Evolutionary conservation across 2,888 invertebrate genomes (phyloP).

Genomic region (Acrobeloides nanus): DNA sequence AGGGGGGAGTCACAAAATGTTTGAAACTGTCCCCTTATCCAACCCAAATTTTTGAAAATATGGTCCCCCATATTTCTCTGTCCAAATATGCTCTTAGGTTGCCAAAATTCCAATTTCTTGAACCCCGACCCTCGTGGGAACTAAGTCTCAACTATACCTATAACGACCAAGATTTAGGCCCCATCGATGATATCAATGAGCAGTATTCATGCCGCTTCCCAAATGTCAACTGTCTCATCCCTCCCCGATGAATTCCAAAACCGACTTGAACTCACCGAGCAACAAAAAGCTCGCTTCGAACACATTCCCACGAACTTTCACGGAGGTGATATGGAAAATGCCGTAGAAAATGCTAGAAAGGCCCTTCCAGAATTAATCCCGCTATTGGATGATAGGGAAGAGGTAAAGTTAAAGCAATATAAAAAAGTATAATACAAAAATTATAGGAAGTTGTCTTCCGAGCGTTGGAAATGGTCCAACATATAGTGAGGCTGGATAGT

Average conservation of each 20-base stretch:
- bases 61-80: no score
- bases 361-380: conserved; percentile 39
- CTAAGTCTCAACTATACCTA: no score
- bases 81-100: no score
- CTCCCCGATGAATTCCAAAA: conserved; percentile 20
- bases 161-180: conserved; percentile 26
- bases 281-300: neutral
- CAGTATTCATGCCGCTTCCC: conserved; percentile 32
- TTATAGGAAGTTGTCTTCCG: conserved; percentile 34
- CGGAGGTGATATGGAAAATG: conserved; percentile 2
- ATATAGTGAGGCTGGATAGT: conserved; percentile 39
- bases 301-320: neutral
- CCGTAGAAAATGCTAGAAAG: conserved; percentile 24
- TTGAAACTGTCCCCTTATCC: conserved; percentile 1
- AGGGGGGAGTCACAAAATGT: conserved; percentile 4
- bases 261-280: neutral
- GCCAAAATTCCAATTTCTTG: no score
- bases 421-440: neutral
- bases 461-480: conserved; percentile 37
- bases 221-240: conserved; percentile 35
- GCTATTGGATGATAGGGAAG: conserved; percentile 40
- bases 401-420: conserved; percentile 26
- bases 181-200: conserved; percentile 37
- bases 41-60: conserved; percentile 1
- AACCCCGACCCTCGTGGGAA: no score